Conservation (phyloP, 2,797 vertebrate genomes). For the Myripristis murdjan region DNA sequence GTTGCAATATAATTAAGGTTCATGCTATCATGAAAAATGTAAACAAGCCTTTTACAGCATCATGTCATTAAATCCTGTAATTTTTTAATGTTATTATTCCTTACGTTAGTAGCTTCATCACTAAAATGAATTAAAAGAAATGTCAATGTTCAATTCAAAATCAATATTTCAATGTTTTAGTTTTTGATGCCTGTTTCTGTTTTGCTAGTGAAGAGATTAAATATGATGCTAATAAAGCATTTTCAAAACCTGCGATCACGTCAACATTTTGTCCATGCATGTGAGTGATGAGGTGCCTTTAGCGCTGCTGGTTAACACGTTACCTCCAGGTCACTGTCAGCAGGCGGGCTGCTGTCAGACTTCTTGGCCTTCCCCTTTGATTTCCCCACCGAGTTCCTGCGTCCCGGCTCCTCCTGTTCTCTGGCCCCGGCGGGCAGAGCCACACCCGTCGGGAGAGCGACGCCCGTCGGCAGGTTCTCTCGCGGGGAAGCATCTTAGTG, state of each 20-base stretch:
- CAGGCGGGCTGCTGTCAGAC: slow-evolving; percentile 85
- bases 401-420: slow-evolving; percentile 91
- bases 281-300: neutral
- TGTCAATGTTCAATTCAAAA: neutral
- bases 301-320: neutral
- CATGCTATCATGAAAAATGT: no score
- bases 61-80: neutral
- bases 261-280: neutral
- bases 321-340: slow-evolving; percentile 95
- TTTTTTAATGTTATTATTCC: neutral
- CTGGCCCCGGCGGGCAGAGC: slow-evolving; percentile 84
- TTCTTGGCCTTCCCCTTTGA: slow-evolving; percentile 96
- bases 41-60: no score
- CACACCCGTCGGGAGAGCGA: slow-evolving; percentile 72
- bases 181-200: no score
- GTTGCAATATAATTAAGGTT: no score
- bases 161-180: no score
- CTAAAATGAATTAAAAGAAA: neutral
- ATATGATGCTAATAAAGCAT: no score
- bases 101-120: neutral
- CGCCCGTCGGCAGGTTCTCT: slow-evolving; percentile 83
- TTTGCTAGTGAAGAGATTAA: no score
- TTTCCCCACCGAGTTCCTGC: slow-evolving; percentile 92
- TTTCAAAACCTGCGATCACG: neutral
- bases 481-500: slow-evolving; percentile 77